Base-by-base conservation (phyloP, 2,888 invertebrate species). In the Drosophila nr. fundita region DNA sequence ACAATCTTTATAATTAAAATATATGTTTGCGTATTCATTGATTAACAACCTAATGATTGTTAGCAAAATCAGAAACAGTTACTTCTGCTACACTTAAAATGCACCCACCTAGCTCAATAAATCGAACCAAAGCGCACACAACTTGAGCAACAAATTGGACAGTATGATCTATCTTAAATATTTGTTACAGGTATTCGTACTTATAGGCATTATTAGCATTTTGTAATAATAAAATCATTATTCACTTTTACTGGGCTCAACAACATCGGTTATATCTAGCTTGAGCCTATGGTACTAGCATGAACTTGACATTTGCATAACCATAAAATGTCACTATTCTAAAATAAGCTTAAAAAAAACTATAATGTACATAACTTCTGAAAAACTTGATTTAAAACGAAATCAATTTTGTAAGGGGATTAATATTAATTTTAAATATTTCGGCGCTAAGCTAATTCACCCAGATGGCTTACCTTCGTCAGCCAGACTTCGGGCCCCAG, bases 401-500 rank as follows among this genome's bases (percentile, higher is more conserved):
- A 38, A 67, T 58, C 38, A 49, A 36, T 18, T 27, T 32, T 30
- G 30, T 59, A 24, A 40, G 8, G 30, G 48, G 24, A 49, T 32
- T 49, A 62, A 49, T 24, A n/a, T 30, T 18, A 36, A 38, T 21
- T 29, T 42, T 15, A 15, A 38, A 27, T 27, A 54, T 54, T 34
- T 38, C 5, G 34, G 32, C 49, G 8, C 10, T 54, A 21, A 49
- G 57, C 58, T 58, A 61, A 53, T 71, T 10, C 40, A 65, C 63
- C 40, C 60, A 45, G 36, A 76, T 32, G 45, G 21, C 87, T 83
- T 94, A 97, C 96, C 95, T 95, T 95, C 73, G 94, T 94, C 83
- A 96, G 95, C 99, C 99, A 99, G 85, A 99, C 94, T 76, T 95
- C 94, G 24, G 98, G 95, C 13, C 99, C 99, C 91, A 98, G 96